Conservation (phyloP, 2,888 invertebrate genomes). For the Parasteatoda lunata region DNA sequence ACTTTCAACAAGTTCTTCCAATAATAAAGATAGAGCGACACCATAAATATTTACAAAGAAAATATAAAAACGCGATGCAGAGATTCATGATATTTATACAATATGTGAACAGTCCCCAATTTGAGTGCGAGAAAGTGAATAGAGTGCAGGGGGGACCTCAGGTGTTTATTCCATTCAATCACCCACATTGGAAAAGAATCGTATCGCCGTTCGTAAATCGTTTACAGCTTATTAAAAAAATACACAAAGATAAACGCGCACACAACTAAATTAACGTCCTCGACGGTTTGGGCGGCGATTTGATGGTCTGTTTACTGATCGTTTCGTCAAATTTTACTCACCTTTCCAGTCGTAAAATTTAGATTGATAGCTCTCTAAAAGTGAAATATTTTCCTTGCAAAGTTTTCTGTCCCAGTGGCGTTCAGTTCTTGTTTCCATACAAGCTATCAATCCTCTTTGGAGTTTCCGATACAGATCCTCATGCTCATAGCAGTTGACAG, state of each 20-base stretch:
- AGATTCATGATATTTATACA: background rate
- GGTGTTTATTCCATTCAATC: conserved; percentile 38
- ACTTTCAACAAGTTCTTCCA: no score
- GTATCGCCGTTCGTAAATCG: conserved; percentile 10
- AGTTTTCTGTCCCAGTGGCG: background rate
- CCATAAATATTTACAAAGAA: background rate
- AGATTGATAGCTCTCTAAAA: conserved; percentile 61
- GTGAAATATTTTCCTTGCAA: conserved; percentile 37
- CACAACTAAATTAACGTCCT: conserved; percentile 21
- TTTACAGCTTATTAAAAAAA: conserved; percentile 46
- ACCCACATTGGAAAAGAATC: conserved; percentile 24
- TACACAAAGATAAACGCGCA: background rate
- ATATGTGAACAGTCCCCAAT: background rate
- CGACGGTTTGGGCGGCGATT: conserved; percentile 22
- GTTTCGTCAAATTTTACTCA: conserved; percentile 59
- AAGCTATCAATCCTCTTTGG: background rate
- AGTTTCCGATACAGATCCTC: background rate
- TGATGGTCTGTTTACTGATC: conserved; percentile 63
- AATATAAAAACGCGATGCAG: no score
- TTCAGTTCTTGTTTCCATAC: background rate
- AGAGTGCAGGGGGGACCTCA: conserved; percentile 15
- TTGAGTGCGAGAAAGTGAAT: background rate
- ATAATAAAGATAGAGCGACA: background rate
- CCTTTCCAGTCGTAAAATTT: conserved; percentile 61
- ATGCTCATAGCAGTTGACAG: background rate